Conservation (phyloP, 2,113 vertebrate genomes). For the Perognathus longimembris region DNA sequence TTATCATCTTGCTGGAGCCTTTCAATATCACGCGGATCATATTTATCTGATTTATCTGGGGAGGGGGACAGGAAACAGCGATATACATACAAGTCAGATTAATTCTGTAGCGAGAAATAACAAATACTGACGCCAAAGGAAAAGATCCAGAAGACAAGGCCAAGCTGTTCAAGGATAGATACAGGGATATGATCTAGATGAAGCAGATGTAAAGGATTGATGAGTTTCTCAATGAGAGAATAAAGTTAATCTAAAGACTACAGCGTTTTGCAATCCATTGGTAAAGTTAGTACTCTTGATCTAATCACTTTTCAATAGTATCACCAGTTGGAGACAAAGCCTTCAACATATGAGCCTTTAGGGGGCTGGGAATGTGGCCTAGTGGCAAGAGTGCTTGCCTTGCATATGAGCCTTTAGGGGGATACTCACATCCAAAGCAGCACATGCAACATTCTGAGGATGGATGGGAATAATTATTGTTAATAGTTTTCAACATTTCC, state of each 20-base stretch:
- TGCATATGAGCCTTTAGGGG: background rate
- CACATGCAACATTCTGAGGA: background rate
- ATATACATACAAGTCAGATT: conserved; percentile 41
- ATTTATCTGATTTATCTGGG: conserved; percentile 93
- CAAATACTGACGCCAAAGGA: conserved; percentile 1
- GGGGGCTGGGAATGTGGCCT: too few species aligned
- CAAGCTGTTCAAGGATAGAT: background rate
- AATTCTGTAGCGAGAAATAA: conserved; percentile 26
- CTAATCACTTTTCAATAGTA: background rate
- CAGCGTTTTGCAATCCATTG: background rate
- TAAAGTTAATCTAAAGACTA: conserved; percentile 10
- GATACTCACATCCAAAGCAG: background rate
- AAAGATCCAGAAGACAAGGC: conserved; percentile 12
- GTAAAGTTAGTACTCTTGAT: background rate
- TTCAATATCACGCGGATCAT: conserved; percentile 95
- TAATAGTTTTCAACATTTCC: background rate
- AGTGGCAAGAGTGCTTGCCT: too few species aligned
- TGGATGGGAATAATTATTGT: background rate
- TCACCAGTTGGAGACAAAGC: background rate
- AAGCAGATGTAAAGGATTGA: conserved; percentile 17
- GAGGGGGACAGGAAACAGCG: conserved; percentile 55
- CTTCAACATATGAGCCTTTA: background rate
- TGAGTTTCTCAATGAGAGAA: conserved; percentile 29
- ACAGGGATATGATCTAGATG: background rate
- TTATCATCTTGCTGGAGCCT: conserved; percentile 92